Conservation (phyloP, 2,113 vertebrate genomes). For the Rhinichthys klamathensis region DNA sequence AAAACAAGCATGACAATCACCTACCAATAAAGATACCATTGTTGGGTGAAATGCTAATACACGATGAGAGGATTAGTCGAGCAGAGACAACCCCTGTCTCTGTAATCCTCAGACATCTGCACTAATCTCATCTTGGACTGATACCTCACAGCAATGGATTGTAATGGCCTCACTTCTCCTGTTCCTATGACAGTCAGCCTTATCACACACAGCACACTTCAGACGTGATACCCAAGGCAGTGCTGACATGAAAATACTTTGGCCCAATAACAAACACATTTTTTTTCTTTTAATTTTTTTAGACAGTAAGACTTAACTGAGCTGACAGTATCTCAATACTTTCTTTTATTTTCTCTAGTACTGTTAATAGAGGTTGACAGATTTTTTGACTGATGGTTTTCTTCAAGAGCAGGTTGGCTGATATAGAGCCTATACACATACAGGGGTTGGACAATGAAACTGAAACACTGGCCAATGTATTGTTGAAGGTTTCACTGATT, state of each 20-base stretch:
- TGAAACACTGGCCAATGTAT: no score
- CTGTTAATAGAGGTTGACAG: background rate
- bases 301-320: background rate
- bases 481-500: no score
- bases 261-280: background rate
- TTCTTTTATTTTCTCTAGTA: conserved; percentile 44
- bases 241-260: background rate
- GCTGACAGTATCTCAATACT: background rate
- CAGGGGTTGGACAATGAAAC: no score
- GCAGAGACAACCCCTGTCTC: conserved; percentile 67
- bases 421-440: no score
- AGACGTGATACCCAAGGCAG: background rate
- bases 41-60: conserved; percentile 37
- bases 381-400: background rate
- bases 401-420: no score
- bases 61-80: conserved; percentile 69
- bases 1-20: background rate
- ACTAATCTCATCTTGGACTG: conserved; percentile 74
- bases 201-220: background rate
- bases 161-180: conserved; percentile 1
- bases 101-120: conserved; percentile 75
- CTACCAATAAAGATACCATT: conserved; percentile 26
- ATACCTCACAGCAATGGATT: conserved; percentile 58
- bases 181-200: background rate
- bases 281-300: background rate